Base-by-base conservation (phyloP, 2,113 vertebrate species). In the Notothenia coriiceps region DNA sequence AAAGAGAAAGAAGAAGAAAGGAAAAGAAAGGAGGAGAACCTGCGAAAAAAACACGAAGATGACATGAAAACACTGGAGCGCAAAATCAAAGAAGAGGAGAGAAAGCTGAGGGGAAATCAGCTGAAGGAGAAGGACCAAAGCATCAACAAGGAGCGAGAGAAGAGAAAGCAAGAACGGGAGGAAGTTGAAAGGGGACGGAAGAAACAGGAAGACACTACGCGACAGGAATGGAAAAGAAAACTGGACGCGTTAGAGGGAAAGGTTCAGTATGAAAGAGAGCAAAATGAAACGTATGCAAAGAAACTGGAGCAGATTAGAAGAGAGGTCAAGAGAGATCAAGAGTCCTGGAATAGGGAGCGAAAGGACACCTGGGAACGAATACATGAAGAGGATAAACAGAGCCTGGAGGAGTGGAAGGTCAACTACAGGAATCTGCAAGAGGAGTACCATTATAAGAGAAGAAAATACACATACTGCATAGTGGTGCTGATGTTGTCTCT, bases 391-490 rank as follows among this genome's bases (percentile, higher is more conserved):
- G 54, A 56, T 12, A 56, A 25, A 13, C 22, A 7, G 54, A 56
- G 54, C 6, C 54, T 56, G 54, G 54, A 79, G 55, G 78, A 88
- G 50, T 61, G 0, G 56, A 66, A 70, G 22, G 40, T 17, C 2
- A 70, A 10, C 29, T 0, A 54, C 0, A 44, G 2, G 17, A 70
- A 65, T 8, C 49, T 84, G 0, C 3, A 75, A 17, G 25, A 64
- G 1, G 60, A 85, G 17, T 65, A 40, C 14, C 13, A 77, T 0
- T 14, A 17, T 1, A 64, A 60, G 51, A 56, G 12, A 17, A 44
- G 11, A 66, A 64, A 50, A 74, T 70, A 29, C 65, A 64, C 17
- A 1, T 43, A 12, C 4, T 18, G 0, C 20, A 8, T 1, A 0
- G 0, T 33, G 18, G 33, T 0, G 10, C 0, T 70, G 10, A 6